These are phyloP conservation scores for Myiotriccus ornatus DNA, from an alignment of 2,797 vertebrate genomes.

Conservation along the genomic window DNA sequence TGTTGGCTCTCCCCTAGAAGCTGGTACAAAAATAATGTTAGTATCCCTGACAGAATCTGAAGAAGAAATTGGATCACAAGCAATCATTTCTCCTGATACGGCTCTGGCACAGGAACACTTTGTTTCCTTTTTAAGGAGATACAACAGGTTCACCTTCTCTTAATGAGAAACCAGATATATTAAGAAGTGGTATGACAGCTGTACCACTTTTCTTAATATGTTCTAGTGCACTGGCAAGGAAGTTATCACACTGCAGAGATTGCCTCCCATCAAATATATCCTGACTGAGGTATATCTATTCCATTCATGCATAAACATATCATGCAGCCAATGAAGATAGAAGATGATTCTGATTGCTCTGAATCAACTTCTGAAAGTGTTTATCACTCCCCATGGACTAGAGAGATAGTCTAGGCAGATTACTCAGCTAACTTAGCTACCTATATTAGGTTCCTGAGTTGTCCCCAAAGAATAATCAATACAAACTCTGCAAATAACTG, in stretches of 20 bases:
- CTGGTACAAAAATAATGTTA: neutral
- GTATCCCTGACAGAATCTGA: neutral
- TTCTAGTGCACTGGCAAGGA: neutral
- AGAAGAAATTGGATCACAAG: neutral
- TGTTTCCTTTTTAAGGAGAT: neutral
- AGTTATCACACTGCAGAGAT: neutral
- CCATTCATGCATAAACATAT: neutral
- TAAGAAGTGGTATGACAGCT: neutral
- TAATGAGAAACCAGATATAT: neutral
- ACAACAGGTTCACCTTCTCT: neutral
- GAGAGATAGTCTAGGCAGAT: neutral
- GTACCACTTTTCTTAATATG: neutral
- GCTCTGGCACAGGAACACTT: neutral
- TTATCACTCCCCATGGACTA: neutral
- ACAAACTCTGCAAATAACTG: neutral
- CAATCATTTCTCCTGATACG: neutral
- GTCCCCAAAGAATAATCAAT: neutral
- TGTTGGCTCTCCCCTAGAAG: neutral
- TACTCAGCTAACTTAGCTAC: neutral
- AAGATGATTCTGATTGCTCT: neutral
- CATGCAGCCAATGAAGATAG: neutral
- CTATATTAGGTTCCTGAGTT: neutral
- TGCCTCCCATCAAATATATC: neutral
- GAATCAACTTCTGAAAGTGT: neutral
- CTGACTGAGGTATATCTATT: neutral